Percentiles rank a stretch among this genome's conserved stretches.
Evolutionary conservation across 2,797 vertebrate species (phyloP).

Genomic region (Pogoniulus pusillus): DNA sequence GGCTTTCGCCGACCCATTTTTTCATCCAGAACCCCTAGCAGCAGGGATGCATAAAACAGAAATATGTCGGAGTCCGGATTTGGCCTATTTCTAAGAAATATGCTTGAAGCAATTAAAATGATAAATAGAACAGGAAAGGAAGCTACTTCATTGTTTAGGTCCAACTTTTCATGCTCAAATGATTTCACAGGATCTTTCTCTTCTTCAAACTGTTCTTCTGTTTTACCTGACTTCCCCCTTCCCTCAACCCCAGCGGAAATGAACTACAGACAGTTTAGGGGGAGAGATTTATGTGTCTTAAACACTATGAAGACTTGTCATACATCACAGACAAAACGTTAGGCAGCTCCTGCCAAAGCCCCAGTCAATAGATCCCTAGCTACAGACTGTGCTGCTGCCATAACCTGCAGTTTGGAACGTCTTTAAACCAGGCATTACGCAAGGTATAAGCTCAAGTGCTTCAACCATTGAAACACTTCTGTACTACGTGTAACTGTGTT

Average conservation of each 20-base stretch:
- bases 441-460: slow-evolving; percentile 49
- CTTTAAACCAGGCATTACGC: slow-evolving; percentile 25
- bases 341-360: slow-evolving; percentile 49
- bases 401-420: slow-evolving; percentile 33
- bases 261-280: slow-evolving; percentile 38
- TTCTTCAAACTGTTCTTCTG: slow-evolving; percentile 59
- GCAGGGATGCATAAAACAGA: slow-evolving; percentile 69
- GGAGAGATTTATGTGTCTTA: slow-evolving; percentile 60
- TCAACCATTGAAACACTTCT: neutral
- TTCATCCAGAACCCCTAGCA: slow-evolving; percentile 62
- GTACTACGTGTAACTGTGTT: neutral
- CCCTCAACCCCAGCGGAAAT: slow-evolving; percentile 43
- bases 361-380: slow-evolving; percentile 14
- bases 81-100: slow-evolving; percentile 73
- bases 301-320: slow-evolving; percentile 55
- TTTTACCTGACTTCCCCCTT: slow-evolving; percentile 38
- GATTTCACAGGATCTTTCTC: slow-evolving; percentile 45
- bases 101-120: slow-evolving; percentile 63
- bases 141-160: slow-evolving; percentile 68
- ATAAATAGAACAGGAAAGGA: slow-evolving; percentile 67
- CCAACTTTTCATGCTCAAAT: slow-evolving; percentile 61
- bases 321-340: slow-evolving; percentile 49
- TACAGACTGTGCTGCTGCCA: slow-evolving; percentile 16
- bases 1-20: slow-evolving; percentile 50
- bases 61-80: slow-evolving; percentile 74